Evolutionary conservation across 1,140 invertebrate genomes (phyloP).

Genomic region (Eumeta japonica): DNA sequence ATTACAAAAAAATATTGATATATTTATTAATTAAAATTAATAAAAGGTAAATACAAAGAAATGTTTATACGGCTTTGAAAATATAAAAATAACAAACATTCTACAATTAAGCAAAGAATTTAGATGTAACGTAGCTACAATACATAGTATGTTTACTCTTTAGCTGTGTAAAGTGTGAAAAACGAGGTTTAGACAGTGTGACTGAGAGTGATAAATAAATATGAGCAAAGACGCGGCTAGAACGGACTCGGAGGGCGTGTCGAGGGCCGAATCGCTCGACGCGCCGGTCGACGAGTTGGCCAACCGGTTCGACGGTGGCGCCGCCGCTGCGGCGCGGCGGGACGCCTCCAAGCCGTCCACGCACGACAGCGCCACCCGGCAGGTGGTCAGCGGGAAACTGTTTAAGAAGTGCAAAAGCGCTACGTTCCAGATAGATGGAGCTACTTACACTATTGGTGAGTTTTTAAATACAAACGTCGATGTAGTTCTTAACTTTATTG

Average conservation of each 20-base stretch:
- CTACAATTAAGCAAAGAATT: too few species aligned
- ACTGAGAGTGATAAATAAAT: too few species aligned
- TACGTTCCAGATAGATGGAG: conserved; percentile 75
- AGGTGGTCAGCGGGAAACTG: conserved; percentile 58
- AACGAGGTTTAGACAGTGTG: too few species aligned
- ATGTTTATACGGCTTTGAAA: not conserved
- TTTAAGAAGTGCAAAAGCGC: conserved; percentile 78
- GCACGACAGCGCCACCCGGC: conserved; percentile 52
- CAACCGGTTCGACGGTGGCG: conserved; percentile 43
- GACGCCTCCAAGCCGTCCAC: conserved; percentile 42
- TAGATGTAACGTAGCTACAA: too few species aligned
- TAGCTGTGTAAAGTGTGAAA: too few species aligned
- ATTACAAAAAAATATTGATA: too few species aligned
- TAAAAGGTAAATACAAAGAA: not conserved
- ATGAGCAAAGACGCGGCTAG: too few species aligned
- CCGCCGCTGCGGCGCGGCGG: conserved; percentile 30
- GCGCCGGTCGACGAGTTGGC: conserved; percentile 44
- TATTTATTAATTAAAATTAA: not conserved
- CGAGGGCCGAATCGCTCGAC: too few species aligned
- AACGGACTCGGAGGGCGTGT: too few species aligned
- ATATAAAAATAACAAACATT: too few species aligned
- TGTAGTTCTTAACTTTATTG: not conserved
- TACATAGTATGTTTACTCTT: too few species aligned
- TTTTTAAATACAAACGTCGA: too few species aligned
- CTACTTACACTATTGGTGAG: conserved; percentile 77